Base-by-base conservation (phyloP, 2,113 vertebrate species). In the Lutjanus erythropterus region DNA sequence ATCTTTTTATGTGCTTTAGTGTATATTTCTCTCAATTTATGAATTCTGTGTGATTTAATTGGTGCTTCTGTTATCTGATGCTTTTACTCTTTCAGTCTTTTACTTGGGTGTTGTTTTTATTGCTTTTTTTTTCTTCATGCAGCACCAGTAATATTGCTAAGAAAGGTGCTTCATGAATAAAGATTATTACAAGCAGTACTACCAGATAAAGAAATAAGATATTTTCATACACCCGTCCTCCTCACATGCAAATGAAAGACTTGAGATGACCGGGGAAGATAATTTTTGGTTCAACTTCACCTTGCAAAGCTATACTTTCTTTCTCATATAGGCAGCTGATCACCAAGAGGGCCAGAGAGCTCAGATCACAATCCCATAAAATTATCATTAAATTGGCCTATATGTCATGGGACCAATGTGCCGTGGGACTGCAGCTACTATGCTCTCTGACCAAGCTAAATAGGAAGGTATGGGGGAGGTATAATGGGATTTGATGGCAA, bases 341-440 rank as follows among this genome's bases (percentile, higher is more conserved):
- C 29, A 56, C 62, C 56, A 73, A 23, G 25, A 41, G 49, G 71
- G 27, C 9, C 42, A 78, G 25, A 71, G 44, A 67, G 52, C 58
- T n/a, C 59, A 69, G 71, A 71, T 75, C 75, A 42, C 64, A 70
- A 23, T 67, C 65, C 75, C 49, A 58, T 71, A 58, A 72, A 86
- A 83, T 31, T n/a, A 76, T 72, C 71, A 50, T 80, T 83, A 64
- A 71, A 76, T 62, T 72, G 67, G 31, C 75, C 71, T 61, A 42
- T 79, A 76, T 64, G 65, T 80, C 80, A 86, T 31, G 49, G 37
- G 55, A 60, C 71, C 71, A 76, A 80, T 82, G 75, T 65, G 56
- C 71, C 39, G 9, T 71, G 78, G 6, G 27, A 77, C 71, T 71
- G 42, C 21, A 64, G 65, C 55, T 46, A 71, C 47, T 25, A 33